Evolutionary conservation across 2,797 vertebrate species (phyloP), one percentile per base, ranked within the genome.

Genomic region (Rhinichthys osculus): DNA sequence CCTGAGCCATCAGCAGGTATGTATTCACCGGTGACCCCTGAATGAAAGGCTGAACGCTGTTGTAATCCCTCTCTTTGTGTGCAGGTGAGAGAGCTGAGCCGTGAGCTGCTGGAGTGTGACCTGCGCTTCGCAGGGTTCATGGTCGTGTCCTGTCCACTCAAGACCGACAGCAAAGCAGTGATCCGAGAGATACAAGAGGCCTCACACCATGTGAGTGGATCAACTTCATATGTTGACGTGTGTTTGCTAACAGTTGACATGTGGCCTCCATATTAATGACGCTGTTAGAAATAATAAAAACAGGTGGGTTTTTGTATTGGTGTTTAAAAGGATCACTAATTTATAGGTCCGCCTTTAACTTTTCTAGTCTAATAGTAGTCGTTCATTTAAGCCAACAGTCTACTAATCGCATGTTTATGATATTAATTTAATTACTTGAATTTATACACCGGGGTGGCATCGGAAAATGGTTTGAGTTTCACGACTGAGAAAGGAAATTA

Each of bases 1-100:
- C 88, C 96, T 99, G 86, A 97, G 94, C 52, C 98, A 99, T 93
- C 98, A 99, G 84, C 98, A 99, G 97, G 98, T 98, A 99, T 97
- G 98, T 98, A 93, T 38, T 79, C 19, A 30, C 23, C 3, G 42
- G 11, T 30, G 21, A 30, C 33, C 17, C 50, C 44, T 59, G 38
- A 40, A 27, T 1, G 21, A 78, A 40, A 54, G 0, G 6, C 64
- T 47, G 14, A 74, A 38, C 8, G 9, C 54, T 62, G 23, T 69
- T 42, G 52, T 78, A 6, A 33, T 66, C 64, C 3, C 16, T 1
- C 30, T 44, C 19, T 66, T 17, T 84, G n/a, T 71, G 42, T 38
- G 23, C 89, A 99, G 98, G 97, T 98, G 13, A 94, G 98, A 8
- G 97, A 99, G 90, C 92, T 98, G 87, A 98, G 93, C 52, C 95